Conservation (phyloP, 2,888 invertebrate genomes). For the Arenicola marina region DNA sequence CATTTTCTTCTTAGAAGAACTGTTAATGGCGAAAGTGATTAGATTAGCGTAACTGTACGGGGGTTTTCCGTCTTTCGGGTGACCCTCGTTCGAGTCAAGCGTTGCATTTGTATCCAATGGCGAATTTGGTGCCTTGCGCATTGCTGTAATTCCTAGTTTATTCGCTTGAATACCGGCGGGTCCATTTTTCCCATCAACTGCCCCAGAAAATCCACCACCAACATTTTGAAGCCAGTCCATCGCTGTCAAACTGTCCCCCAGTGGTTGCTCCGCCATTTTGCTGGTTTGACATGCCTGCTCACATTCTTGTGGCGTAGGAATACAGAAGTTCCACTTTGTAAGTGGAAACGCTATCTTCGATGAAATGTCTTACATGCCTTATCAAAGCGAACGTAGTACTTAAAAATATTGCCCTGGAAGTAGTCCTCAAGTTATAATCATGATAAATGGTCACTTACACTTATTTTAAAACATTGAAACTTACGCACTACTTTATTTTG, state of each 20-base stretch:
- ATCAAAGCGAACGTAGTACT: too few species aligned
- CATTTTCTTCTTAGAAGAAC: slow-evolving; percentile 73
- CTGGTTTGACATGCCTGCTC: not conserved
- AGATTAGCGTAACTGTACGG: slow-evolving; percentile 72
- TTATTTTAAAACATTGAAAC: too few species aligned
- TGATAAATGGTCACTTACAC: too few species aligned
- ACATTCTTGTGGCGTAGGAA: too few species aligned
- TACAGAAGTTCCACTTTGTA: too few species aligned
- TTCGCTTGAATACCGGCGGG: not conserved
- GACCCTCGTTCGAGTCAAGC: slow-evolving; percentile 30
- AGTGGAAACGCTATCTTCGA: too few species aligned
- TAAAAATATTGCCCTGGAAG: too few species aligned
- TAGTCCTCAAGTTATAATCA: too few species aligned
- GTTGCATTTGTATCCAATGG: slow-evolving; percentile 50
- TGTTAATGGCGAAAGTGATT: slow-evolving; percentile 72
- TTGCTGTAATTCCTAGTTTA: slow-evolving; percentile 41
- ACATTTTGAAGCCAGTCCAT: slow-evolving; percentile 65
- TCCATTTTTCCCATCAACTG: slow-evolving; percentile 4
- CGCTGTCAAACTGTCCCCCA: slow-evolving; percentile 63
- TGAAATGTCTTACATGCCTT: too few species aligned
- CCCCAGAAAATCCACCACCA: slow-evolving; percentile 48
- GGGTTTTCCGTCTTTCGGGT: slow-evolving; percentile 61
- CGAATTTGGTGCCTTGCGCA: slow-evolving; percentile 52
- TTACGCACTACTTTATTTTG: slow-evolving; percentile 3
- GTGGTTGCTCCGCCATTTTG: slow-evolving; percentile 60